Conservation (phyloP, 2,888 invertebrate genomes). For the Eulithis prunata region DNA sequence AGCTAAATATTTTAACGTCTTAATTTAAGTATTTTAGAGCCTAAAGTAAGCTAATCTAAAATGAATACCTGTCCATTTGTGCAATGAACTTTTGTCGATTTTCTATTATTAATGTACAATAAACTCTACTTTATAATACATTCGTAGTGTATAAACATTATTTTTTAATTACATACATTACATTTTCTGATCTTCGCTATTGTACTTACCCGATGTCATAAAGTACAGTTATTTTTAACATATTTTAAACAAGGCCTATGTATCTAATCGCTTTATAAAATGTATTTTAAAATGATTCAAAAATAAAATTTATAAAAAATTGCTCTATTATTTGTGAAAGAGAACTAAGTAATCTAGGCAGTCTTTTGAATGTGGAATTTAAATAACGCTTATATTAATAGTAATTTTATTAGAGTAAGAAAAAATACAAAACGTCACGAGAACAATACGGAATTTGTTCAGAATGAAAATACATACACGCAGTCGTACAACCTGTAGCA, state of each 20-base stretch:
- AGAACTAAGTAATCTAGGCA: constrained; percentile 43
- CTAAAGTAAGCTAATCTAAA: constrained; percentile 60
- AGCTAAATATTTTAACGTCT: constrained; percentile 62
- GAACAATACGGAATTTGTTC: constrained; percentile 41
- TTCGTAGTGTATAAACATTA: constrained; percentile 66
- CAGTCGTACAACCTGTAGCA: constrained; percentile 26
- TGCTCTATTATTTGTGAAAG: constrained; percentile 48
- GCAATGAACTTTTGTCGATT: constrained; percentile 58
- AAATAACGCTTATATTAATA: constrained; percentile 76
- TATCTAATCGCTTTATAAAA: constrained; percentile 66
- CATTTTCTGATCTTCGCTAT: constrained; percentile 65
- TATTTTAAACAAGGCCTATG: constrained; percentile 65
- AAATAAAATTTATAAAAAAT: constrained; percentile 71
- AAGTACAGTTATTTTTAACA: constrained; percentile 66
- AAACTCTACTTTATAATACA: constrained; percentile 74
- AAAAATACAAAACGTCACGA: constrained; percentile 64
- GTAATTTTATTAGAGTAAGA: constrained; percentile 76
- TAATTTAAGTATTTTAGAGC: constrained; percentile 62
- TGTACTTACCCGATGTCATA: constrained; percentile 61
- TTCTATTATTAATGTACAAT: constrained; percentile 71
- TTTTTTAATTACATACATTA: constrained; percentile 74
- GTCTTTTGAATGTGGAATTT: constrained; percentile 62
- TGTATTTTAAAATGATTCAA: constrained; percentile 73
- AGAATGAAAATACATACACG: constrained; percentile 26
- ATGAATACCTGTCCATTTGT: constrained; percentile 56